phyloP scores from a whole-genome alignment of 2,888 invertebrate species.

The Drosophila barbarae region DNA sequence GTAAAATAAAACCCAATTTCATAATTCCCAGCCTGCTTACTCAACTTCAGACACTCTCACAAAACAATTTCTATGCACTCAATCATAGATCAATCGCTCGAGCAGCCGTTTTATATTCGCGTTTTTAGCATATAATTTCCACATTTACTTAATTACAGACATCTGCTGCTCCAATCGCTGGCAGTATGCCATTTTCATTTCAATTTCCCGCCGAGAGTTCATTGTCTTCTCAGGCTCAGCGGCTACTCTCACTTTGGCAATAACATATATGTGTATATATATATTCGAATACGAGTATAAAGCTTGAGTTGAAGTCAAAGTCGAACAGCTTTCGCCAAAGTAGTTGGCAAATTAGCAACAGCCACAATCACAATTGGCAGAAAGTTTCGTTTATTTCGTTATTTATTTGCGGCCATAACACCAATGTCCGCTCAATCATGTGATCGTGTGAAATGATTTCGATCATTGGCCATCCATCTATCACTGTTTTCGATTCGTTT shows the following conservation, averaged over 20 bases:
- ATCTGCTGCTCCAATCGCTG: slow-evolving; percentile 40
- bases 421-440: slow-evolving; percentile 50
- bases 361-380: slow-evolving; percentile 46
- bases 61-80: slow-evolving; percentile 17
- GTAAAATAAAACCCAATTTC: slow-evolving; percentile 7
- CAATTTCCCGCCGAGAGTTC: slow-evolving; percentile 58
- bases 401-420: slow-evolving; percentile 25
- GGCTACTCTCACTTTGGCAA: slow-evolving; percentile 59
- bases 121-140: slow-evolving; percentile 49
- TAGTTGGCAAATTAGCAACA: slow-evolving; percentile 73
- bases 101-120: slow-evolving; percentile 21
- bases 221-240: slow-evolving; percentile 54
- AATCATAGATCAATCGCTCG: slow-evolving; percentile 40
- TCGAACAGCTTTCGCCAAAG: slow-evolving; percentile 66
- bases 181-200: slow-evolving; percentile 59
- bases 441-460: slow-evolving; percentile 72
- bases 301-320: slow-evolving; percentile 5
- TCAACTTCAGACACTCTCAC: not conserved
- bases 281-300: not conserved
- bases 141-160: slow-evolving; percentile 63
- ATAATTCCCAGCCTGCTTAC: slow-evolving; percentile 2
- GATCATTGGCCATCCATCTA: slow-evolving; percentile 70
- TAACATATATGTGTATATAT: not conserved
- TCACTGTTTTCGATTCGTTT: slow-evolving; percentile 48
- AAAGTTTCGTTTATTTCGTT: slow-evolving; percentile 20